Percentiles rank a stretch among this genome's conserved stretches.
phyloP scores from a whole-genome alignment of 2,888 invertebrate species.

The Amiota communis region DNA sequence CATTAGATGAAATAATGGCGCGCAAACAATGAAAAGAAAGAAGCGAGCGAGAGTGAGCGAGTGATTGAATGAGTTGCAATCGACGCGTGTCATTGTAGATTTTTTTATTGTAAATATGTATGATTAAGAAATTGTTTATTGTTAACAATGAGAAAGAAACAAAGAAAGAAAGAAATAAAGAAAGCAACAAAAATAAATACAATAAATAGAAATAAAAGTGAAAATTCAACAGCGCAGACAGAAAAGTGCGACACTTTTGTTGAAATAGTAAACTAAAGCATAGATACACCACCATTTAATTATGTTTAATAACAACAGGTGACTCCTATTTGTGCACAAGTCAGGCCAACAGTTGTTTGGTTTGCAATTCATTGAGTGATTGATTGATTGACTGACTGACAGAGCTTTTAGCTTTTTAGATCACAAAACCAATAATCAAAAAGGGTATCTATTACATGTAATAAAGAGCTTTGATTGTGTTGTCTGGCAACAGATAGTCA shows the following conservation, averaged over 20 bases:
- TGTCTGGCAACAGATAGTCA: too few species aligned
- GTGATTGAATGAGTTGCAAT: background rate
- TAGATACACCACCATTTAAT: too few species aligned
- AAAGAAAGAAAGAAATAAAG: conserved; percentile 37
- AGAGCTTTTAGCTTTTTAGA: background rate
- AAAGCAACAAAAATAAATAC: conserved; percentile 41
- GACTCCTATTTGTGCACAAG: background rate
- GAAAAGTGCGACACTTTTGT: background rate
- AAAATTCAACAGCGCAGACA: conserved; percentile 31
- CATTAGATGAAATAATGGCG: conserved; percentile 24
- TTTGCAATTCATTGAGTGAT: conserved; percentile 13
- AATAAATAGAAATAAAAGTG: conserved; percentile 48
- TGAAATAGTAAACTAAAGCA: conserved; percentile 13
- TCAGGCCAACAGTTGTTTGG: background rate
- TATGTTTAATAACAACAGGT: too few species aligned
- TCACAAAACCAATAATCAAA: too few species aligned
- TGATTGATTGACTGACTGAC: background rate
- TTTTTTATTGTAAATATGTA: background rate
- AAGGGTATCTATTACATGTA: too few species aligned
- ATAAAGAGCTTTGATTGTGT: too few species aligned
- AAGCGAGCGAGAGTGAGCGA: background rate
- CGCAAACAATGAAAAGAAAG: conserved; percentile 1
- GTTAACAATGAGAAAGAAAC: conserved; percentile 12
- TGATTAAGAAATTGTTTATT: conserved; percentile 24
- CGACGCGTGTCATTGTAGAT: conserved; percentile 17